Percentiles rank a stretch among this genome's conserved stretches.
These are phyloP conservation scores for Hylia prasina DNA, from an alignment of 2,113 vertebrate species.

Conservation along the genomic window DNA sequence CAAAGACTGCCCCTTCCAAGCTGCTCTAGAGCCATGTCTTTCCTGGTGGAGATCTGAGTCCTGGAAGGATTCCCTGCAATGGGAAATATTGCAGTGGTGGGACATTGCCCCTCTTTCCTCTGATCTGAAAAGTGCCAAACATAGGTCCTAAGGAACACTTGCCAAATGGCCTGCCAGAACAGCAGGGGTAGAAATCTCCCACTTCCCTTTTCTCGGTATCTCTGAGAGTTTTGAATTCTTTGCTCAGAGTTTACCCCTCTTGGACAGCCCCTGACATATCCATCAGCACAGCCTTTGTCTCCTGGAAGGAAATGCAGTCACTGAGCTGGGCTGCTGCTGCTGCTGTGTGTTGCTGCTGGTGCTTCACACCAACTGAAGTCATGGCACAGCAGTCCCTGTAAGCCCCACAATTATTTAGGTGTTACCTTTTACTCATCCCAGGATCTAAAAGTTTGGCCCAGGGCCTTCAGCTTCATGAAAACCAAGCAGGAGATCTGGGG, in stretches of 20 bases:
- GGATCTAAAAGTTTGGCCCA: background rate
- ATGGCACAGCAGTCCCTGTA: background rate
- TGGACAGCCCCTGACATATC: background rate
- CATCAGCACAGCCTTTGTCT: background rate
- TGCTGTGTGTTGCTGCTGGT: background rate
- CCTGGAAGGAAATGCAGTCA: background rate
- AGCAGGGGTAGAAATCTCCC: background rate
- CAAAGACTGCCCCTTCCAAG: background rate
- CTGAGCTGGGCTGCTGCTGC: accelerated
- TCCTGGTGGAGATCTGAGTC: background rate
- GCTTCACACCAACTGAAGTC: background rate
- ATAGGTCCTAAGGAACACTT: background rate
- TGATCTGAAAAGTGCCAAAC: background rate
- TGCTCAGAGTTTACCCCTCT: background rate
- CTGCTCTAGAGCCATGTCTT: background rate
- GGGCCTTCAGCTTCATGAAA: background rate
- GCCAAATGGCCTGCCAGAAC: background rate
- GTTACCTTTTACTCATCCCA: background rate
- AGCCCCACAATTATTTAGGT: background rate
- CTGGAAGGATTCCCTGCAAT: background rate
- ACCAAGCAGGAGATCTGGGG: background rate
- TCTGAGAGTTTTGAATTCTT: background rate
- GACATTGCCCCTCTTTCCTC: background rate
- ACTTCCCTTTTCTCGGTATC: background rate
- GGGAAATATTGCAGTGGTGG: background rate